Conservation (phyloP, 2,113 vertebrate species). For the Phylloscopus whistleri region DNA sequence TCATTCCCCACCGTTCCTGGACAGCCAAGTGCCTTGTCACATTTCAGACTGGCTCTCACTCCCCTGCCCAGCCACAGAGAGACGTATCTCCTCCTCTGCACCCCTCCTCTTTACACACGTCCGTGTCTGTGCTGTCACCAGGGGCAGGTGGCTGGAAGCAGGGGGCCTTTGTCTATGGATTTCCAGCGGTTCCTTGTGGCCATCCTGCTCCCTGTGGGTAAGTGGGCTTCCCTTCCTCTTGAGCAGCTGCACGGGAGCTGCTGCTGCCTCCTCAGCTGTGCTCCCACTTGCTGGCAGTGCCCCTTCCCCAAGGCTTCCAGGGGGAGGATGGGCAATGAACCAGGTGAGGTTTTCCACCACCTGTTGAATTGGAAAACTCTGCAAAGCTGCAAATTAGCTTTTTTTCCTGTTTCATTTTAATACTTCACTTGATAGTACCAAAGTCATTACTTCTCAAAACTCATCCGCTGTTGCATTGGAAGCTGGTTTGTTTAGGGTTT, state of each 20-base stretch:
- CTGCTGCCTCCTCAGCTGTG: no score
- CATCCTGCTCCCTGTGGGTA: not conserved
- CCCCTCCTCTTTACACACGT: not conserved
- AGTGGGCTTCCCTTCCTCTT: not conserved
- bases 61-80: not conserved
- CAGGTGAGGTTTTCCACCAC: no score
- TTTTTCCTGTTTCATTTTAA: not conserved
- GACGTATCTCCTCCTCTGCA: not conserved
- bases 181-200: not conserved
- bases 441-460: no score
- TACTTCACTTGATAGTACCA: not conserved
- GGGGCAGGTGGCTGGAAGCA: not conserved
- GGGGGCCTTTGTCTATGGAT: not conserved
- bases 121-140: not conserved
- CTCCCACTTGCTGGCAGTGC: no score
- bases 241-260: no score
- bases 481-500: not conserved
- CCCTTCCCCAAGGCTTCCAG: no score
- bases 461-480: no score
- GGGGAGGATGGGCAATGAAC: no score
- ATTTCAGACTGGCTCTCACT: not conserved
- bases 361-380: no score
- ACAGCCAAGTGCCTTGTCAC: no score
- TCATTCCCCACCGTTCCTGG: no score
- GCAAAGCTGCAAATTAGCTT: fast-evolving